Conservation (phyloP, 1,140 invertebrate species). For the Panulirus ornatus region DNA sequence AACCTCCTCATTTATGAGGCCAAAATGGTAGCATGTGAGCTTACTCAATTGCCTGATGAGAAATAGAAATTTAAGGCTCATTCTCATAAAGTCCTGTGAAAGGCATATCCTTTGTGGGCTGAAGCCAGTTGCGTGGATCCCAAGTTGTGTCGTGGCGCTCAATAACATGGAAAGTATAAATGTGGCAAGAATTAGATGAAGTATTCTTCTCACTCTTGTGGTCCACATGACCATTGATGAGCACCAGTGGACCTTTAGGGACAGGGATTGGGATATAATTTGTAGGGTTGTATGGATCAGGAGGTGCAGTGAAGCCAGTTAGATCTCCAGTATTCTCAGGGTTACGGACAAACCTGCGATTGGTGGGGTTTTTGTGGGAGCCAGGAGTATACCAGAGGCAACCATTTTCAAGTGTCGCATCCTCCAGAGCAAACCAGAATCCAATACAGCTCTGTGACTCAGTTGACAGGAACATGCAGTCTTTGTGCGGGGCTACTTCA, state of each 20-base stretch:
- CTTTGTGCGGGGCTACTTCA: constrained; percentile 93
- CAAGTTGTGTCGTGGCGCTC: constrained; percentile 88
- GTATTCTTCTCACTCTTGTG: constrained; percentile 94
- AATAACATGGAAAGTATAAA: constrained; percentile 96
- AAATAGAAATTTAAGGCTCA: not conserved
- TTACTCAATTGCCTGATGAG: not conserved
- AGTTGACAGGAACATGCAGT: constrained; percentile 91
- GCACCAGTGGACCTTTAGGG: constrained; percentile 89
- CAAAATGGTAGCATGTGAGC: not conserved
- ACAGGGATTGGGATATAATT: constrained; percentile 89
- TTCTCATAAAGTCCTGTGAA: constrained; percentile 78
- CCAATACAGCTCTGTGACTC: constrained; percentile 86
- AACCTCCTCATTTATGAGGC: not conserved
- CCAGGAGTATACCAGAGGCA: constrained; percentile 95
- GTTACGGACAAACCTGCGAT: constrained; percentile 81
- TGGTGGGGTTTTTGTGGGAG: constrained; percentile 88
- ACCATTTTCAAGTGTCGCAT: constrained; percentile 94
- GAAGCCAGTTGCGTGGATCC: constrained; percentile 92
- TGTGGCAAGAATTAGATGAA: constrained; percentile 90
- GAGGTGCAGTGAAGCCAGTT: constrained; percentile 78
- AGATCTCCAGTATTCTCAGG: constrained; percentile 83
- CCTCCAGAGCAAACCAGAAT: constrained; percentile 96
- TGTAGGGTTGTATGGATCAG: constrained; percentile 82
- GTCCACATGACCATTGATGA: constrained; percentile 95
- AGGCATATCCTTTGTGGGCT: constrained; percentile 81